Percentiles rank a stretch among this genome's conserved stretches.
These are phyloP conservation scores for Napeogenes sylphis DNA, from an alignment of 2,888 invertebrate genomes.

Conservation along the genomic window DNA sequence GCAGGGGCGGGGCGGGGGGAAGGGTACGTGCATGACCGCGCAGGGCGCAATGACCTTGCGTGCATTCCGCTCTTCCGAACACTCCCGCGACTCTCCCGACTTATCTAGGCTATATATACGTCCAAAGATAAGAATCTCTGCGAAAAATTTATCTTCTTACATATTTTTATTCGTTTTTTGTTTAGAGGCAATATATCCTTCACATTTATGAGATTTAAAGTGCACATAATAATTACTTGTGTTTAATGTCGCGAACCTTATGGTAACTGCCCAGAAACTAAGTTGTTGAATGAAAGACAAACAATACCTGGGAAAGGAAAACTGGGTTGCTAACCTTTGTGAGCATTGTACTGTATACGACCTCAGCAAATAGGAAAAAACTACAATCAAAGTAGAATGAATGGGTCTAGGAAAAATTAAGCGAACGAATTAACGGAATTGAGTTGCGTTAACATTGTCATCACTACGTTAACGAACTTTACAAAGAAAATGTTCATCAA, in stretches of 20 bases:
- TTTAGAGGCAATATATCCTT: background rate
- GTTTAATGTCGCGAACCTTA: constrained; percentile 24
- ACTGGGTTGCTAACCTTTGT: constrained; percentile 68
- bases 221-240: constrained; percentile 14
- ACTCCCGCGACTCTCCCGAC: constrained; percentile 60
- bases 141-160: background rate
- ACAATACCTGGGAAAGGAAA: constrained; percentile 38
- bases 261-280: constrained; percentile 25
- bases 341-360: constrained; percentile 51
- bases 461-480: background rate
- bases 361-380: constrained; percentile 46
- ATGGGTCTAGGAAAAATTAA: constrained; percentile 16
- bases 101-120: constrained; percentile 38
- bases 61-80: constrained; percentile 67
- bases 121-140: constrained; percentile 8
- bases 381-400: constrained; percentile 22
- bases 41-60: constrained; percentile 77
- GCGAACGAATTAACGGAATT: background rate
- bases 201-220: background rate
- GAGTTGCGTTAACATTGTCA: background rate
- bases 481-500: background rate
- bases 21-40: constrained; percentile 74
- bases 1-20: constrained; percentile 48
- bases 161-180: background rate
- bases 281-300: constrained; percentile 26